A percentile compares a stretch with the other conserved stretches of the same genome.
These are phyloP conservation scores for Hippocampus guttulatus DNA, from an alignment of 2,113 vertebrate species.

Conservation along the genomic window DNA sequence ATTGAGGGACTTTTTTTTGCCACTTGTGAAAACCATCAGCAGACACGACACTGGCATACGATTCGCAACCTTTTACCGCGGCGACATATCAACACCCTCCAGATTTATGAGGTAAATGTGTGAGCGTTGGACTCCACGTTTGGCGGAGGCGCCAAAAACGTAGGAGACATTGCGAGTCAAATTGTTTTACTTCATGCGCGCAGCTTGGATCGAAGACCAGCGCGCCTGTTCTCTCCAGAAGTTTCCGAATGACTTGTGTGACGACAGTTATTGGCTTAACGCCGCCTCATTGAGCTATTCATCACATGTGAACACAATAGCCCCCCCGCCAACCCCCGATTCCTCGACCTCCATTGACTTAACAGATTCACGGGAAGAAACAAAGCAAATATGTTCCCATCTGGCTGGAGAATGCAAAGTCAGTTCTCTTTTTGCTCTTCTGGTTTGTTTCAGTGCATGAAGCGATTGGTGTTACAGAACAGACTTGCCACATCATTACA, in stretches of 20 bases:
- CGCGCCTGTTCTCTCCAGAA: background rate
- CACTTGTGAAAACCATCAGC: background rate
- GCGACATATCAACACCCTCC: background rate
- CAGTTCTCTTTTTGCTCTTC: too few species aligned
- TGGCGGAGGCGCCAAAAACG: background rate
- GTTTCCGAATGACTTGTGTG: slow-evolving; percentile 7
- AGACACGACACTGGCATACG: background rate
- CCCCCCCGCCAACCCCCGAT: background rate
- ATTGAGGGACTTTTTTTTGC: background rate
- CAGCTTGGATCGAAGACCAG: background rate
- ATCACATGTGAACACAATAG: background rate
- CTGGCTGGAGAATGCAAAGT: too few species aligned
- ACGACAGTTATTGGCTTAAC: slow-evolving; percentile 2
- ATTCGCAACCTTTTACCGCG: background rate
- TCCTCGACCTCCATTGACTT: background rate
- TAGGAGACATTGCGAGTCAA: background rate
- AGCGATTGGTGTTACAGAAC: background rate
- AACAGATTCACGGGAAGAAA: background rate
- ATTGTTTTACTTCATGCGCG: background rate
- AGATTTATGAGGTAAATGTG: background rate
- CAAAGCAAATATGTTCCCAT: too few species aligned
- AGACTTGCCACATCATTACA: background rate
- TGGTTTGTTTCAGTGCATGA: too few species aligned
- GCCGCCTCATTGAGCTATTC: background rate
- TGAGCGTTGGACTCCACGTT: background rate